A percentile compares a stretch with the other conserved stretches of the same genome.
Conservation (phyloP, 2,113 vertebrate species). For the Chaetodon trifascialis region DNA sequence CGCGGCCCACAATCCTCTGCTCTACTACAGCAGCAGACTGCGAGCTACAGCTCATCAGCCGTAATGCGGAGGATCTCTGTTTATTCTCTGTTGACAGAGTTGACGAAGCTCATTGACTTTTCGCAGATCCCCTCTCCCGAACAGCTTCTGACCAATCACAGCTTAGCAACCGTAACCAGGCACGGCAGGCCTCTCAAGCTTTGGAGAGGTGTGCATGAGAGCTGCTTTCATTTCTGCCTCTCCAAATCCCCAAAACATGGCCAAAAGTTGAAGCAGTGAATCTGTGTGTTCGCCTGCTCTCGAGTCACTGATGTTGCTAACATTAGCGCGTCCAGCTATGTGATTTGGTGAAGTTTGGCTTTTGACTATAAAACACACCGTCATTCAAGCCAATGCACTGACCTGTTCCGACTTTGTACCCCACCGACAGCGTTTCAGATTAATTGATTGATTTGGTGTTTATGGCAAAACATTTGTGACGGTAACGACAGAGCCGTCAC, state of each 20-base stretch:
- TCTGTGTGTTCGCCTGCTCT: not conserved
- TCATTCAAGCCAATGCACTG: too few species aligned
- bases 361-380: too few species aligned
- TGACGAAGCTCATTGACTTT: not conserved
- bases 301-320: not conserved
- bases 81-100: not conserved
- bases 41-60: not conserved
- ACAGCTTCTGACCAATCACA: not conserved
- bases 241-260: too few species aligned
- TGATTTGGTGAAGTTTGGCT: too few species aligned
- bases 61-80: not conserved
- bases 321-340: not conserved
- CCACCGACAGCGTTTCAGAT: too few species aligned
- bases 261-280: too few species aligned
- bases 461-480: too few species aligned
- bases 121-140: not conserved
- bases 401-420: too few species aligned
- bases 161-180: not conserved
- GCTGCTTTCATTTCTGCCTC: too few species aligned
- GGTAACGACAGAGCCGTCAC: too few species aligned
- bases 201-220: too few species aligned
- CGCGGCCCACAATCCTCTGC: conserved; percentile 12
- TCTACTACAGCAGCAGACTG: not conserved
- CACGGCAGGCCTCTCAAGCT: not conserved
- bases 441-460: too few species aligned